These are phyloP conservation scores for Neolamprologus tretocephalus DNA, from an alignment of 2,113 vertebrate species.

Conservation along the genomic window DNA sequence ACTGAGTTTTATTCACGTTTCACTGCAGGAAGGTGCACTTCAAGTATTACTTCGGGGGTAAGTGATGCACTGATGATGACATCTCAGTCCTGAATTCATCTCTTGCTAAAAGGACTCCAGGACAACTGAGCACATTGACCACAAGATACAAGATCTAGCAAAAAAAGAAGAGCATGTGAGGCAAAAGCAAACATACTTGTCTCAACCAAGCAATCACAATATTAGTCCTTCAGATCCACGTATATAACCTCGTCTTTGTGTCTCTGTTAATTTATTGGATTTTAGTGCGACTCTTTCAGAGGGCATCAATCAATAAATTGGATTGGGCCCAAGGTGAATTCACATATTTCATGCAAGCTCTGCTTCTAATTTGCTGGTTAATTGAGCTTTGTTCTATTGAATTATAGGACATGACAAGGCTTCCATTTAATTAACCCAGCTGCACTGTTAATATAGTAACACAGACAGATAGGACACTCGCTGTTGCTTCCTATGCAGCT, in stretches of 20 bases:
- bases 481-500: not conserved
- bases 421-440: slow-evolving; percentile 55
- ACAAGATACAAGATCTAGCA: not conserved
- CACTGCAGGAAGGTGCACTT: not conserved
- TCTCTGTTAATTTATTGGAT: not conserved
- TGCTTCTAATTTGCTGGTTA: slow-evolving; percentile 52
- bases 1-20: not conserved
- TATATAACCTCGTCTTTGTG: not conserved
- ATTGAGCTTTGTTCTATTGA: slow-evolving; percentile 44
- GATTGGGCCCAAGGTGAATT: slow-evolving; percentile 43
- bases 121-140: not conserved
- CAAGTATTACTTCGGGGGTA: not conserved
- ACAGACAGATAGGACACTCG: not conserved
- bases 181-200: not conserved
- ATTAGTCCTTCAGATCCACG: not conserved
- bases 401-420: slow-evolving; percentile 36
- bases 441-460: slow-evolving; percentile 20
- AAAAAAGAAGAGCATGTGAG: not conserved
- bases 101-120: not conserved
- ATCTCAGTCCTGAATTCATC: not conserved
- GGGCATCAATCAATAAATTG: slow-evolving; percentile 16
- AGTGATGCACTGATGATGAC: not conserved
- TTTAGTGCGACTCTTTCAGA: slow-evolving; percentile 9
- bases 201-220: not conserved
- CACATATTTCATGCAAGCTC: slow-evolving; percentile 26